Evolutionary conservation across 2,888 invertebrate genomes (phyloP).

Genomic region (Fabriciana adippe): DNA sequence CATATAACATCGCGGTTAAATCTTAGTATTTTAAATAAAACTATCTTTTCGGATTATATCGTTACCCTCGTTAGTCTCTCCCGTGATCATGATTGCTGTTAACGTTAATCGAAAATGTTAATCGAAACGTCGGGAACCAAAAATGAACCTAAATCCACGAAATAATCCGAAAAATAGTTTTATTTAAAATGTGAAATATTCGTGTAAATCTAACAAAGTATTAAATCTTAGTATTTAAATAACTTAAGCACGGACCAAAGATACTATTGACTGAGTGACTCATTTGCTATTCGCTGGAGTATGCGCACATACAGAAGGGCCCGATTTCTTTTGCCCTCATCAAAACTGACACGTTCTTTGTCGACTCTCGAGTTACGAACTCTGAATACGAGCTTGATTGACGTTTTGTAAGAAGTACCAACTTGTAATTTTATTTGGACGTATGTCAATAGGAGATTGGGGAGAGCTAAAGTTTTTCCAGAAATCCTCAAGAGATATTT

Average conservation of each 20-base stretch:
- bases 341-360: conserved; percentile 46
- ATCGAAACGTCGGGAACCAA: too few species aligned
- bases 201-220: too few species aligned
- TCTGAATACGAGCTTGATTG: conserved; percentile 41
- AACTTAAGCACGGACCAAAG: conserved; percentile 9
- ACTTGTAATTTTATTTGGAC: conserved; percentile 39
- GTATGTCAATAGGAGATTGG: conserved; percentile 37
- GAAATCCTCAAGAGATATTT: conserved; percentile 24
- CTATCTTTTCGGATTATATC: too few species aligned
- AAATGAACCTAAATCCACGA: too few species aligned
- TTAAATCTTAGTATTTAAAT: background rate
- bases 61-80: too few species aligned
- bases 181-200: too few species aligned
- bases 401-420: conserved; percentile 39
- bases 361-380: conserved; percentile 36
- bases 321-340: conserved; percentile 41
- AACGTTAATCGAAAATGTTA: too few species aligned
- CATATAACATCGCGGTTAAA: too few species aligned
- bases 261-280: conserved; percentile 2
- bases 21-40: too few species aligned
- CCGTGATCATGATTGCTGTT: too few species aligned
- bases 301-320: conserved; percentile 23
- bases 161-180: too few species aligned
- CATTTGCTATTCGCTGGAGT: conserved; percentile 29
- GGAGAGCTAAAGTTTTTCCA: conserved; percentile 24